Evolutionary conservation across 1,140 invertebrate species (phyloP).

Genomic region (Macrosteles quadrilineatus): DNA sequence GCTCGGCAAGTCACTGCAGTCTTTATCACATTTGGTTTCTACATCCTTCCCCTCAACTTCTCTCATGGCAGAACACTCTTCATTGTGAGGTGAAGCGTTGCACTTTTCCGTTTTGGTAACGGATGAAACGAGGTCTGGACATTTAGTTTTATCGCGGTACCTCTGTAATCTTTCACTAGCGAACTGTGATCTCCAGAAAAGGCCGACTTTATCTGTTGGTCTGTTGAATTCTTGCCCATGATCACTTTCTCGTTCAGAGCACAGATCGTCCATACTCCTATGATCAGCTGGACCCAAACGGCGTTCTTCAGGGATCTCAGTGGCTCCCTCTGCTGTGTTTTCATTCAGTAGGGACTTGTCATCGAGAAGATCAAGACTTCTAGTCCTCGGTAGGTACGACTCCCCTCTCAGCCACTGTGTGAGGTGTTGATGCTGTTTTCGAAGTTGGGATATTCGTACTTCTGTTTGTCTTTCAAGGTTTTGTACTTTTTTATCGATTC

Average conservation of each 20-base stretch:
- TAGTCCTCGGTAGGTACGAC: conserved; percentile 57
- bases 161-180: conserved; percentile 1
- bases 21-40: neutral
- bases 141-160: conserved; percentile 11
- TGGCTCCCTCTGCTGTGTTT: neutral
- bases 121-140: conserved; percentile 31
- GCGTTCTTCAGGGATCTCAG: neutral
- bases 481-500: conserved; percentile 79
- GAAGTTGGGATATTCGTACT: conserved; percentile 73
- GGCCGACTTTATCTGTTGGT: conserved; percentile 1
- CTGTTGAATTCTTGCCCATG: neutral
- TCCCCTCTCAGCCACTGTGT: conserved; percentile 63
- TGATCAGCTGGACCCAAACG: neutral
- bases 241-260: neutral
- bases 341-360: conserved; percentile 11
- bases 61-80: neutral
- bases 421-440: conserved; percentile 63
- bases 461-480: conserved; percentile 75
- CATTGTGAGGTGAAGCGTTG: neutral
- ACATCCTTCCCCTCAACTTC: neutral
- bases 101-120: neutral
- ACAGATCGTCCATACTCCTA: conserved; percentile 24
- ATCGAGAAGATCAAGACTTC: conserved; percentile 60
- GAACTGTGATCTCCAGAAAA: conserved; percentile 28
- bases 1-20: conserved; percentile 38